These are phyloP conservation scores for Petrolisthes manimaculis DNA, from an alignment of 2,888 invertebrate genomes.

Conservation along the genomic window DNA sequence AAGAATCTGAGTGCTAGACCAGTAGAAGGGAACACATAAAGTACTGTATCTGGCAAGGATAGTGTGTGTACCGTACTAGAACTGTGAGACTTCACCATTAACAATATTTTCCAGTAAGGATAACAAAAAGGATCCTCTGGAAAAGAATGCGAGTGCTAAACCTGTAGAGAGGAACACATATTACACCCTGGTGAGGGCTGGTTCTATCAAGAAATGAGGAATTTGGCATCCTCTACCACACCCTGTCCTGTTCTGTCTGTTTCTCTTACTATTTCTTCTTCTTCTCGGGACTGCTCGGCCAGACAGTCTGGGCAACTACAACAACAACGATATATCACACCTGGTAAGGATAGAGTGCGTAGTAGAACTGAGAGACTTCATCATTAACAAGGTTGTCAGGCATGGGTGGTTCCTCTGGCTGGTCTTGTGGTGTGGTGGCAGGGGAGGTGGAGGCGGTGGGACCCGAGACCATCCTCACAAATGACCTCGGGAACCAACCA, in stretches of 20 bases:
- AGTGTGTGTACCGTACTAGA: constrained; percentile 88
- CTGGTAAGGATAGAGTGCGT: constrained; percentile 88
- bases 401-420: constrained; percentile 50
- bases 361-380: constrained; percentile 75
- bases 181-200: no score
- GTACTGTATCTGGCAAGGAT: constrained; percentile 78
- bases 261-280: no score
- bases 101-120: constrained; percentile 57
- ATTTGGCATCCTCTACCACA: no score
- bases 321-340: constrained; percentile 18
- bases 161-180: no score
- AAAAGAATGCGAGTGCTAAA: no score
- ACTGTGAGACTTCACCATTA: constrained; percentile 70
- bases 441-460: constrained; percentile 48
- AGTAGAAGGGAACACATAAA: no score
- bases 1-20: no score
- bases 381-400: constrained; percentile 67
- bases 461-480: constrained; percentile 71
- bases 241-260: no score
- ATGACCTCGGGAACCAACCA: constrained; percentile 77
- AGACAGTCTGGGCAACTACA: no score
- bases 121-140: constrained; percentile 34
- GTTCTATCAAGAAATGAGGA: no score
- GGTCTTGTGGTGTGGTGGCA: constrained; percentile 57
- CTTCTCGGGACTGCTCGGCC: no score